Evolutionary conservation across 1,140 invertebrate genomes (phyloP).

Genomic region (Bombus waltoni): DNA sequence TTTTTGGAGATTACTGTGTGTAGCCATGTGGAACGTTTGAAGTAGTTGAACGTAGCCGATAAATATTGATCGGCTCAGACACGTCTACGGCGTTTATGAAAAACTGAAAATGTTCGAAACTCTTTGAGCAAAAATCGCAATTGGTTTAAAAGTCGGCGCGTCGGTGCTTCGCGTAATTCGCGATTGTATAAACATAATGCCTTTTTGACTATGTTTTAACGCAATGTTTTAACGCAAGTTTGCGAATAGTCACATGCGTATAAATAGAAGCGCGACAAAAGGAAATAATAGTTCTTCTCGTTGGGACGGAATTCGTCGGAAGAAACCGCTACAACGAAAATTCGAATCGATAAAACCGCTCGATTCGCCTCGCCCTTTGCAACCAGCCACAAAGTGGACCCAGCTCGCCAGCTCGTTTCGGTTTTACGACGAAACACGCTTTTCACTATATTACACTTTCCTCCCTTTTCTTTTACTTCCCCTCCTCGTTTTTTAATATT

Average conservation of each 20-base stretch:
- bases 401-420: conserved; percentile 27
- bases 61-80: background rate
- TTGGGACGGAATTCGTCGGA: background rate
- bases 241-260: background rate
- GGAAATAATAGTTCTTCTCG: background rate
- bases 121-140: background rate
- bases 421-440: conserved; percentile 39
- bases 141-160: background rate
- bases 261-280: too few species aligned
- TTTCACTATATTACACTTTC: conserved; percentile 20
- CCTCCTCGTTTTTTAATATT: conserved; percentile 4
- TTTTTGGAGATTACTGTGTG: background rate
- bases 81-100: background rate
- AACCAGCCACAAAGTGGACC: conserved; percentile 30
- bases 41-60: too few species aligned
- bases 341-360: conserved; percentile 32
- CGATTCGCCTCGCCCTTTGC: conserved; percentile 7
- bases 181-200: background rate
- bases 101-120: background rate
- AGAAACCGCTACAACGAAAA: conserved; percentile 14
- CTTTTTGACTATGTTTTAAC: background rate
- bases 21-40: background rate
- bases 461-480: background rate
- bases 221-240: background rate
- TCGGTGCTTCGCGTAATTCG: too few species aligned